Base-by-base conservation (phyloP, 2,888 invertebrate species). In the Vanessa cardui region DNA sequence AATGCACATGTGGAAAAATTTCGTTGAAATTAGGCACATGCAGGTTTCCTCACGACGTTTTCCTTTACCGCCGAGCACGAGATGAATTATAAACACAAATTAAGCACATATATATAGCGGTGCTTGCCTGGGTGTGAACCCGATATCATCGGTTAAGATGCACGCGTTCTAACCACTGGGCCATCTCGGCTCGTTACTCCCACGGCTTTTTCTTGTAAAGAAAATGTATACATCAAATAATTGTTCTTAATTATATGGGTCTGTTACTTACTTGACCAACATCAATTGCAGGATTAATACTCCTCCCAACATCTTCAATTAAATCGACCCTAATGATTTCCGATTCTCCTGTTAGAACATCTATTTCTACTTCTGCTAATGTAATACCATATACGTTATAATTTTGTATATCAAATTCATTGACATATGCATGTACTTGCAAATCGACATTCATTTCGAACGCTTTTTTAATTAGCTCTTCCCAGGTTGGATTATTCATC, bases 321-420 rank as follows among this genome's bases (percentile, higher is more conserved):
- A 96, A 80, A 78, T 96, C 96, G 0, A 95, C 95, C 66, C 96
- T 90, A 1, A 83, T 80, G 5, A 95, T 80, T 75, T 95, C 86
- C 74, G 94, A 93, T 78, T 96, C 95, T 15, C 97, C 97, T 0
- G 97, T 97, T n/a, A 97, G 83, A 5, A 96, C 84, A 81, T 97
- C 96, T 1, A 97, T 80, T 83, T 96, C 96, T 0, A 96, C 94
- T 86, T 97, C 96, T 5, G 94, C 83, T 5, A 94, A 89, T 12
- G 93, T 86, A 0, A 94, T 85, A 9, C 95, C 95, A 76, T 94
- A 95, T 62, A 96, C 90, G 12, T 86, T 78, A 76, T 96, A 96
- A 0, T 80, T 68, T 20, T 90, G 84, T 63, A 94, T 83, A 62
- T 80, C 78, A 6, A 77, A 46, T 0, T 84, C 80, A 68, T 81